Percentiles rank a stretch among this genome's conserved stretches.
Conservation (phyloP, 2,797 vertebrate genomes). For the Micropoecilia bifurca region DNA sequence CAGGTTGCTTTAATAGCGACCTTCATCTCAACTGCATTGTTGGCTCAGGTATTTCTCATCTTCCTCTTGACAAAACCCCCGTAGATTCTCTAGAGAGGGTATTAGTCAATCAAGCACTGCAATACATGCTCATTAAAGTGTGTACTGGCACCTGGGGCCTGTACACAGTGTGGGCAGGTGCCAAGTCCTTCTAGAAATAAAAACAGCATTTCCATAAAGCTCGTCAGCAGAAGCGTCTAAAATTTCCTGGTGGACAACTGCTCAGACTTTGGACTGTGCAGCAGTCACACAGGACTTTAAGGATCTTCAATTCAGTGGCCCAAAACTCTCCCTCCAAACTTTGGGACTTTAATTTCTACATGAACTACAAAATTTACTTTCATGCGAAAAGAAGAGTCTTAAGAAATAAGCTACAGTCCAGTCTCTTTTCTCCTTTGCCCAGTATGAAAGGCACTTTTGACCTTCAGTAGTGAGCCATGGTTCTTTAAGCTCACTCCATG, state of each 20-base stretch:
- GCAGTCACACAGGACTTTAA: neutral
- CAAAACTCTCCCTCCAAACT: neutral
- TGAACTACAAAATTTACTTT: neutral
- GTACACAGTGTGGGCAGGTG: neutral
- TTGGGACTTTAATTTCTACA: neutral
- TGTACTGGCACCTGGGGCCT: neutral
- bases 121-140: neutral
- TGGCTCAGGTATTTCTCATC: neutral
- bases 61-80: neutral
- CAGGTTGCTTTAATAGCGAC: neutral
- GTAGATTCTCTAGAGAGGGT: neutral
- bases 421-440: neutral
- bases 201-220: neutral
- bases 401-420: neutral
- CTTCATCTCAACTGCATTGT: neutral
- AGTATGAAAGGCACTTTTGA: neutral
- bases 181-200: neutral
- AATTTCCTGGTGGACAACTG: neutral
- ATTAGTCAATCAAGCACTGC: neutral
- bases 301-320: neutral
- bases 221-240: neutral
- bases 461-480: neutral
- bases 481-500: neutral
- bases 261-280: neutral
- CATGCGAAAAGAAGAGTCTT: neutral